Conservation (phyloP, 2,113 vertebrate genomes). For the Brienomyrus longianalis region DNA sequence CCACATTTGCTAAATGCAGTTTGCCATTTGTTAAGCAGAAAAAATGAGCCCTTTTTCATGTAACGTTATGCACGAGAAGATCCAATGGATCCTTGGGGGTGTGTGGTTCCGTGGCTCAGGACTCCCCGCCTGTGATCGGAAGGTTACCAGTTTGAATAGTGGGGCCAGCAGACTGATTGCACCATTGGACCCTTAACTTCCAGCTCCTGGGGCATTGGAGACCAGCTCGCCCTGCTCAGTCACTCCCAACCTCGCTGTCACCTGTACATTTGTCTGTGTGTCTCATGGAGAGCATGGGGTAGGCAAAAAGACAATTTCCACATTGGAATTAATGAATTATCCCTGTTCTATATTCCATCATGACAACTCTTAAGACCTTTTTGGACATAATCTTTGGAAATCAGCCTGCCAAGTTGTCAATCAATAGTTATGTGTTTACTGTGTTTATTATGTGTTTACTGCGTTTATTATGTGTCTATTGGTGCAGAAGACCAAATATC, state of each 20-base stretch:
- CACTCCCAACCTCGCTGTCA: background rate
- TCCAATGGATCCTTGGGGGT: background rate
- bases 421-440: background rate
- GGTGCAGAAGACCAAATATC: background rate
- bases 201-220: background rate
- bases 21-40: background rate
- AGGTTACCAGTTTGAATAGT: background rate
- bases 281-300: background rate
- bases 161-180: background rate
- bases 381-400: background rate
- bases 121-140: background rate
- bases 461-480: background rate
- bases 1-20: constrained; percentile 17
- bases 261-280: background rate
- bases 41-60: background rate
- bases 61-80: background rate
- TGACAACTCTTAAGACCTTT: background rate
- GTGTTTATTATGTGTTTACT: background rate
- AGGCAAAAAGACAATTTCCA: background rate
- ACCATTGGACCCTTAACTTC: background rate
- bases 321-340: background rate
- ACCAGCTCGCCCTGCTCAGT: background rate
- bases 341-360: background rate
- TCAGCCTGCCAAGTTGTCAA: background rate
- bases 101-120: background rate